phyloP scores from a whole-genome alignment of 92 coral and sea anemone species.

The Parazoanthus swiftii region DNA sequence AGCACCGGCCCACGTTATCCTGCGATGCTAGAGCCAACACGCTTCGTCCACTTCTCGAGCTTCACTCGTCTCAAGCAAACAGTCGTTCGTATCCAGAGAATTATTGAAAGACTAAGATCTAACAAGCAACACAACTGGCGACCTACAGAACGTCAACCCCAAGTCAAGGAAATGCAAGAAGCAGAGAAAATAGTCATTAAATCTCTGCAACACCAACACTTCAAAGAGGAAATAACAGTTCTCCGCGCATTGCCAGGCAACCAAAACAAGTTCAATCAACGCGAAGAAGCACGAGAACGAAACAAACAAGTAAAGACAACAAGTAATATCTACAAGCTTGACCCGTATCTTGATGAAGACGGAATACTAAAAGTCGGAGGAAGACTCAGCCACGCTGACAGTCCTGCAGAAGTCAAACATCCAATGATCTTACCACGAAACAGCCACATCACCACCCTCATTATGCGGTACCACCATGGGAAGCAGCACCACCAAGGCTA shows the following conservation, averaged over 20 bases:
- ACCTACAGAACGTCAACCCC: background rate
- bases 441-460: too few relatives aligned
- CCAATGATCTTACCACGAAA: too few relatives aligned
- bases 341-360: slow-evolving; percentile 20
- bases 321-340: slow-evolving; percentile 30
- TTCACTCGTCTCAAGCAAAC: slow-evolving; percentile 40
- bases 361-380: slow-evolving; percentile 33
- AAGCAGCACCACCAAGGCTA: slow-evolving; percentile 47
- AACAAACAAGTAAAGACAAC: slow-evolving; percentile 27
- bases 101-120: slow-evolving; percentile 24
- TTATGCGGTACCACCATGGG: slow-evolving; percentile 41
- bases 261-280: slow-evolving; percentile 45
- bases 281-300: slow-evolving; percentile 40
- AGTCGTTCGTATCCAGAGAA: slow-evolving; percentile 29
- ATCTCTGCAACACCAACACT: slow-evolving; percentile 35
- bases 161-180: slow-evolving; percentile 21
- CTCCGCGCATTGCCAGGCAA: slow-evolving; percentile 43
- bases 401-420: too few relatives aligned
- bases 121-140: slow-evolving; percentile 42
- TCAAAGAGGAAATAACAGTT: background rate
- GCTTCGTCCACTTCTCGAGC: slow-evolving; percentile 32
- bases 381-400: too few relatives aligned
- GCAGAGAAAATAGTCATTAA: slow-evolving; percentile 29
- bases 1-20: slow-evolving; percentile 23
- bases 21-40: slow-evolving; percentile 29